Evolutionary conservation across 2,797 vertebrate genomes (phyloP), one percentile per base, ranked within the genome.

Genomic region (Astyanax mexicanus): DNA sequence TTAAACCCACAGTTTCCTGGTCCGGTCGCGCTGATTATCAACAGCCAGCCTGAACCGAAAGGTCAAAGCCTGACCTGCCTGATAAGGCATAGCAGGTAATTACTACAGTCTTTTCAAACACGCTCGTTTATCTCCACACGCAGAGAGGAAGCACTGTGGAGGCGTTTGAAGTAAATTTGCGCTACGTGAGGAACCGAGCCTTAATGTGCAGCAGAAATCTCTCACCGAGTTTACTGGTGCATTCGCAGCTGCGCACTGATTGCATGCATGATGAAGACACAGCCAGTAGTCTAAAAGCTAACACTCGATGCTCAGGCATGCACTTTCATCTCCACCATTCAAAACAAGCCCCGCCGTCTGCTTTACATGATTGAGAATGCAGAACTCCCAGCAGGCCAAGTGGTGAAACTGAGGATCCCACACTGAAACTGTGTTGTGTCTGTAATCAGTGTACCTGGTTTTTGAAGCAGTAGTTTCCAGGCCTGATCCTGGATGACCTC

Each of bases 31-130:
- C 74, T 81, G 37, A 51, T 65, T 74, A 79, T 81, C 65, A 10
- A 13, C 12, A 0, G 21, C 45, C 45, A 8, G 42, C 11, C 72
- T 12, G 21, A 35, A 54, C 19, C 6, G 38, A 81, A 83, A 83
- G 82, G 79, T 79, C 69, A 49, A 10, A 21, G 57, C 58, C 64
- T 44, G 44, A 75, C 57, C 51, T 23, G 69, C 74, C 60, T 62
- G 76, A 79, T 35, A 44, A 44, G 35, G 4, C 37, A 23, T 3
- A 35, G 9, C 5, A 65, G 51, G 69, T 44, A 76, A 83, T 81
- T 83, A 81, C 2, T 69, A 52, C 51, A 51, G 58, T 54, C 69
- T 62, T 79, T 62, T 62, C 27, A 79, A 54, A 58, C 6, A 38
- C 23, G 32, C 21, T 60, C 17, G 49, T 60, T 60, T 61, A 47